A percentile compares a stretch with the other conserved stretches of the same genome.
phyloP scores from a whole-genome alignment of 2,797 vertebrate genomes.

The Aldrovandia affinis region DNA sequence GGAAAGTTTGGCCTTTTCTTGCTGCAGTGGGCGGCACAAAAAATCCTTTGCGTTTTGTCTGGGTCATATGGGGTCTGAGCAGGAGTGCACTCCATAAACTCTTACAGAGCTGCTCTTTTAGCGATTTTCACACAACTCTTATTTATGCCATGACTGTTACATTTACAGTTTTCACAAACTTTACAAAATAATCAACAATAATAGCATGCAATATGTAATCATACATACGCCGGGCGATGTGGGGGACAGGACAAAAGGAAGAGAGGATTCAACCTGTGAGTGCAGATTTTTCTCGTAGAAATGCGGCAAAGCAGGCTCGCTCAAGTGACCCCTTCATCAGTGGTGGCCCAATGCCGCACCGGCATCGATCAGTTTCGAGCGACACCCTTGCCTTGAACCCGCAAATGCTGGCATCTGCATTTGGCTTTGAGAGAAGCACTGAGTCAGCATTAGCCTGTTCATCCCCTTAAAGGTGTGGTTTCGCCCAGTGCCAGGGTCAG shows the following conservation, averaged over 20 bases:
- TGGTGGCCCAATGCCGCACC: neutral
- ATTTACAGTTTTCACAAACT: neutral
- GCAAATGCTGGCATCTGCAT: conserved; percentile 73
- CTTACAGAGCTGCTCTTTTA: neutral
- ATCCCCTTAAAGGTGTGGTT: neutral
- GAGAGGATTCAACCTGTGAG: too few species aligned
- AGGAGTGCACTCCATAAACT: neutral
- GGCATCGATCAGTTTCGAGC: neutral
- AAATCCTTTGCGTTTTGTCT: neutral
- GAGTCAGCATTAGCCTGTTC: neutral
- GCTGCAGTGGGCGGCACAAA: neutral
- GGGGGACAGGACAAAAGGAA: too few species aligned
- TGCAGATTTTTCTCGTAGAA: too few species aligned
- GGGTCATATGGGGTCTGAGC: neutral
- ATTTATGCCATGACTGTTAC: neutral
- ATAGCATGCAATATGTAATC: too few species aligned
- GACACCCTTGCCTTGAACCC: conserved; percentile 65
- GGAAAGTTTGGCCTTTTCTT: neutral
- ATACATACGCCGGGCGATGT: too few species aligned
- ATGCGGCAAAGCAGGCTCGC: too few species aligned
- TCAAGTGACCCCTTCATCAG: neutral
- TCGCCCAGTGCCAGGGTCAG: neutral
- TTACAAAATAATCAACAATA: too few species aligned
- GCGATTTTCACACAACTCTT: neutral
- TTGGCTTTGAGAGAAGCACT: neutral